Conservation (phyloP, 2,888 invertebrate species). For the Cacoxenus indagator region DNA sequence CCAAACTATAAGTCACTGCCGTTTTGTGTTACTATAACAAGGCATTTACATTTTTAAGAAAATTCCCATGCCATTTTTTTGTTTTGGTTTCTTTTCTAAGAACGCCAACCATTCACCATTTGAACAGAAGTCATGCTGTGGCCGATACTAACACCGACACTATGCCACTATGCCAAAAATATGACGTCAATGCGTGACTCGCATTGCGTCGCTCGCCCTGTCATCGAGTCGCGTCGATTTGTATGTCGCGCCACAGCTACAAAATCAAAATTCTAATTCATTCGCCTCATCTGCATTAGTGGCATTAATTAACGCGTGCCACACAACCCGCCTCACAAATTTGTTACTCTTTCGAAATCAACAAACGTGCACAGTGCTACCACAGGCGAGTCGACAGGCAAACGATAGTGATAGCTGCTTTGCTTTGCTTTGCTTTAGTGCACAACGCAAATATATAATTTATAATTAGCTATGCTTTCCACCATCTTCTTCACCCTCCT, state of each 20-base stretch:
- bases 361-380: neutral
- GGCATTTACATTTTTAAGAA: too few species aligned
- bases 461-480: conserved; percentile 6
- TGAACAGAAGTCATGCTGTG: neutral
- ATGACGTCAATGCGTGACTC: conserved; percentile 8
- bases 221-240: neutral
- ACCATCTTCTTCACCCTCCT: neutral
- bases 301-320: conserved; percentile 5
- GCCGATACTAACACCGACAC: too few species aligned
- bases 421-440: neutral
- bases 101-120: neutral
- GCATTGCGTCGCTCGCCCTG: neutral
- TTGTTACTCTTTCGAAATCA: neutral
- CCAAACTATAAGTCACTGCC: neutral
- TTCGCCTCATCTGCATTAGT: neutral
- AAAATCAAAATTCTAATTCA: neutral
- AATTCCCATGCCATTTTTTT: too few species aligned
- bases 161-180: too few species aligned
- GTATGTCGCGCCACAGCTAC: neutral
- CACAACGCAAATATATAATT: conserved; percentile 1
- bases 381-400: neutral
- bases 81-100: neutral
- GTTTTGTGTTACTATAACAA: too few species aligned
- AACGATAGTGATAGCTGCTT: neutral
- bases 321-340: neutral